Evolutionary conservation across 2,888 invertebrate species (phyloP).

Genomic region (Patella depressa): DNA sequence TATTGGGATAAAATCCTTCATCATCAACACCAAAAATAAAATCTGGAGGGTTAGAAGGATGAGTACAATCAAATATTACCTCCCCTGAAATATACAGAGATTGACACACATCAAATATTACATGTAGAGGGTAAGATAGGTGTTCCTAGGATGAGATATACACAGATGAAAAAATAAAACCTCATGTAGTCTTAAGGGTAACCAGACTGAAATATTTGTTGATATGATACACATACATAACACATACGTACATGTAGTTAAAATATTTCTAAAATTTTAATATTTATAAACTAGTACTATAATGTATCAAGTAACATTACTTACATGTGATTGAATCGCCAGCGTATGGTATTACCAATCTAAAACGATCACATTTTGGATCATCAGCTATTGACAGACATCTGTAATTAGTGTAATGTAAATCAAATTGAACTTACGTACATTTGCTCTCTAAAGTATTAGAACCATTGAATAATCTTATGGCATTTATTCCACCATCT

Average conservation of each 20-base stretch:
- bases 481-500: no score
- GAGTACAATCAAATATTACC: constrained; percentile 78
- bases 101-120: no score
- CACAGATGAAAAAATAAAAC: not conserved
- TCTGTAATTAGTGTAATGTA: constrained; percentile 38
- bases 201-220: not conserved
- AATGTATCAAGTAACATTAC: constrained; percentile 30
- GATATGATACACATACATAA: no score
- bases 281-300: not conserved
- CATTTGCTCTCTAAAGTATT: no score
- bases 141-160: no score
- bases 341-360: constrained; percentile 80
- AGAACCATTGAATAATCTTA: no score
- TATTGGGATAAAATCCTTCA: constrained; percentile 77
- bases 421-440: not conserved
- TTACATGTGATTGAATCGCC: constrained; percentile 77
- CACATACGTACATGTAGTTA: not conserved
- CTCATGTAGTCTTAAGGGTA: not conserved
- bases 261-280: not conserved
- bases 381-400: constrained; percentile 36
- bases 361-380: constrained; percentile 75
- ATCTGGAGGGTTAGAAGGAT: constrained; percentile 81
- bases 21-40: constrained; percentile 79
- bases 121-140: no score
- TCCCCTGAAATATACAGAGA: constrained; percentile 74